Evolutionary conservation across 2,797 vertebrate species (phyloP), one percentile per base, ranked within the genome.

Genomic region (Chelmon rostratus): DNA sequence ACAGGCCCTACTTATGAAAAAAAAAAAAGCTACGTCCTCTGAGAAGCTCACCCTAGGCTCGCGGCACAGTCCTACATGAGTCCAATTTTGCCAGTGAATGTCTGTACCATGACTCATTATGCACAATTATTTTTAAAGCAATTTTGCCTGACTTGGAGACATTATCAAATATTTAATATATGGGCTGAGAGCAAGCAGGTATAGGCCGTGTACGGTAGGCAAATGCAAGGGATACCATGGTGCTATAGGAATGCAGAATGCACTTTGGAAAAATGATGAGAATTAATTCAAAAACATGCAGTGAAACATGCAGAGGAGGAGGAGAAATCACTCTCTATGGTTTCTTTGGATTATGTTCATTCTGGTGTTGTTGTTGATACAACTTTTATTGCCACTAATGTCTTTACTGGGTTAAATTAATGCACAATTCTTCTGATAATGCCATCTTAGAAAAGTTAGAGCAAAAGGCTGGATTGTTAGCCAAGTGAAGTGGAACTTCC

Each of bases 1-100:
- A 63, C 2, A 44, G 31, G 28, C 47, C 35, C 65, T 66, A 53
- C 28, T 73, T 62, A 61, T 68, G 50, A 79, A 38, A 18, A 37
- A 70, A 67, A 37, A 70, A 67, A 38, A 56, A 25, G 19, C 7
- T 5, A 44, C 21, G 56, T 53, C 28, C 18, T 61, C 11, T 71
- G 23, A 40, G 31, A 40, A 69, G 50, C 16, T 79, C 18, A 19
- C 19, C 21, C 57, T 50, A 21, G 46, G 40, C 40, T 13, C 12
- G 40, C 8, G 40, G 44, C 58, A 57, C 7, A 70, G 6, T 23
- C 11, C 12, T 54, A 6, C 16, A 38, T 0, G 2, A 16, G 13
- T 42, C 31, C 67, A 50, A 21, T 57, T 50, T 61, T 56, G 21
- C 25, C 35, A n/a, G 15, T 59, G 25, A 63, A 58, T n/a, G 40